phyloP scores from a whole-genome alignment of 2,888 invertebrate genomes.

The Andrena fulva region DNA sequence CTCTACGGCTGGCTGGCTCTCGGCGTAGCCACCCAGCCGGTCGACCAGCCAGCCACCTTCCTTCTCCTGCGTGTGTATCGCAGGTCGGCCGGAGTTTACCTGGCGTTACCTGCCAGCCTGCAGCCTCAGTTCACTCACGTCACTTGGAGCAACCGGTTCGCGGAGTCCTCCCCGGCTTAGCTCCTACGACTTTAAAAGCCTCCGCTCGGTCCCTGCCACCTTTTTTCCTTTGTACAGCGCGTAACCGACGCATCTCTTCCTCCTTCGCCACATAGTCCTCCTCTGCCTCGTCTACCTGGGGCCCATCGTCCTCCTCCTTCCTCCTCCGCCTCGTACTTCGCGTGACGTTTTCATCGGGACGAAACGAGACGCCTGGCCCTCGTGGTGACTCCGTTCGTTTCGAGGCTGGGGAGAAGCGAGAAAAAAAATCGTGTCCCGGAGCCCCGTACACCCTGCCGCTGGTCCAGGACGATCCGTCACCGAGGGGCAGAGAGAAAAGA shows the following conservation, averaged over 20 bases:
- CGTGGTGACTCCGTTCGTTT: constrained; percentile 41
- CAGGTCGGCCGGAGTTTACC: constrained; percentile 83
- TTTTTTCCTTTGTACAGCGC: constrained; percentile 50
- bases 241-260: constrained; percentile 55
- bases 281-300: not conserved
- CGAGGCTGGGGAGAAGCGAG: constrained; percentile 1
- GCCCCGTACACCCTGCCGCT: no score
- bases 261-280: constrained; percentile 1
- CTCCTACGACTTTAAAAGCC: constrained; percentile 72
- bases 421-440: not conserved
- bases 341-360: constrained; percentile 53
- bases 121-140: constrained; percentile 84
- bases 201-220: constrained; percentile 46
- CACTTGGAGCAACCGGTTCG: constrained; percentile 84
- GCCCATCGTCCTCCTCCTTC: constrained; percentile 4
- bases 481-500: not conserved
- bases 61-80: constrained; percentile 66
- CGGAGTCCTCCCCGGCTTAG: constrained; percentile 68
- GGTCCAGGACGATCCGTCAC: no score
- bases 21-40: constrained; percentile 67
- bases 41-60: constrained; percentile 72
- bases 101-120: constrained; percentile 83
- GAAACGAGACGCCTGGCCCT: constrained; percentile 22
- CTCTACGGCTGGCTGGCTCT: constrained; percentile 78
- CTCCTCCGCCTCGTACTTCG: constrained; percentile 30